These are phyloP conservation scores for Lerista edwardsae DNA, from an alignment of 2,797 vertebrate genomes.

Conservation along the genomic window DNA sequence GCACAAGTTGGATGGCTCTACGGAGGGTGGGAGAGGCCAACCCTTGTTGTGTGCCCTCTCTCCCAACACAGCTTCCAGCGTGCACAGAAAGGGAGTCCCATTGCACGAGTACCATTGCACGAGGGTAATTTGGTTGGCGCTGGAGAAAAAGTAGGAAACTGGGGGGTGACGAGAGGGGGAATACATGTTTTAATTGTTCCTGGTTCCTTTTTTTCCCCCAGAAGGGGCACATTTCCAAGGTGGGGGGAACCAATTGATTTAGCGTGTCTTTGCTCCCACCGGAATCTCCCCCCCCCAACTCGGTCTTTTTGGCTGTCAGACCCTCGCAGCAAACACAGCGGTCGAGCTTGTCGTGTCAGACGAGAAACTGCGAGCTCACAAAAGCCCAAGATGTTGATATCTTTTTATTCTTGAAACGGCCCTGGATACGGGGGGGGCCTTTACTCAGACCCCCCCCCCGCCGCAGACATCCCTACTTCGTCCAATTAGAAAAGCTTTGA, in stretches of 20 bases:
- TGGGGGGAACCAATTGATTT: constrained; percentile 58
- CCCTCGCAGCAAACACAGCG: constrained; percentile 69
- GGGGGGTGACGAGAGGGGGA: too few relatives aligned
- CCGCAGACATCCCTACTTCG: neutral
- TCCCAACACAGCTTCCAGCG: too few relatives aligned
- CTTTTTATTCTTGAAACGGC: constrained; percentile 74
- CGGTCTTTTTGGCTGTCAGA: constrained; percentile 64
- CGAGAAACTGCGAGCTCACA: constrained; percentile 74
- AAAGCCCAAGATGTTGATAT: constrained; percentile 75
- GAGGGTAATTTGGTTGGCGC: too few relatives aligned
- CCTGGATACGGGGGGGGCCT: constrained; percentile 57
- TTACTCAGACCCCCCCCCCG: neutral
- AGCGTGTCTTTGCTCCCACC: neutral
- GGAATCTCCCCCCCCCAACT: constrained; percentile 57
- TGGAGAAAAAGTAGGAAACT: neutral
- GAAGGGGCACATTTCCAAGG: constrained; percentile 51
- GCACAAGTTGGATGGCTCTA: too few relatives aligned
- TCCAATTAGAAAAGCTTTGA: constrained; percentile 42
- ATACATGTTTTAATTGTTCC: neutral
- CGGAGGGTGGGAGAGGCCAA: too few relatives aligned
- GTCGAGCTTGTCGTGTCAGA: constrained; percentile 76
- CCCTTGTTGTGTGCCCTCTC: too few relatives aligned
- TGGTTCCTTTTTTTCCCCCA: constrained; percentile 30
- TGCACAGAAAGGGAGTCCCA: neutral
- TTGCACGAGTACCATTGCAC: neutral